phyloP scores from a whole-genome alignment of 2,797 vertebrate species.

The Periophthalmus magnuspinnatus region DNA sequence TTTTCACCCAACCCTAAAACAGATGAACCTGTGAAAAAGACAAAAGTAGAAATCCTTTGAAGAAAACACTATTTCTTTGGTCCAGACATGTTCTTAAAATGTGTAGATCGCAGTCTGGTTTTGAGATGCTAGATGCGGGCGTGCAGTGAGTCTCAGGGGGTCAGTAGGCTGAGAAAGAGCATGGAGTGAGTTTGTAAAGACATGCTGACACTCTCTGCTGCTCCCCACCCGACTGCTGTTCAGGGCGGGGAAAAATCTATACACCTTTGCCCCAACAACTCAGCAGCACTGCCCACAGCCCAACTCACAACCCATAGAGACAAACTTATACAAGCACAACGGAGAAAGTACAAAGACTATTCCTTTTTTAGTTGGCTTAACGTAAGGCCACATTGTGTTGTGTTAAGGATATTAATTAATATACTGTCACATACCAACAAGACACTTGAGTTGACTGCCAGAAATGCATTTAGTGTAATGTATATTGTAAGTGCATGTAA shows the following conservation, averaged over 20 bases:
- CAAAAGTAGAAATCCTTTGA: background rate
- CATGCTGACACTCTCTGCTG: slow-evolving; percentile 17
- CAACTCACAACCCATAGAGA: slow-evolving; percentile 16
- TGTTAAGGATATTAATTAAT: too few species aligned
- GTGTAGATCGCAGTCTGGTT: background rate
- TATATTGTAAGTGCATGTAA: too few species aligned
- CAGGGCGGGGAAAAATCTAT: slow-evolving; percentile 49
- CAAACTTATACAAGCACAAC: slow-evolving; percentile 11
- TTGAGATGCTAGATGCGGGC: slow-evolving; percentile 7
- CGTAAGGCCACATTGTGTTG: background rate
- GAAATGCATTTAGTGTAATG: too few species aligned
- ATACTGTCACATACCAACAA: background rate
- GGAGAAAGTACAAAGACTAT: slow-evolving; percentile 29
- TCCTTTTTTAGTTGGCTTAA: background rate
- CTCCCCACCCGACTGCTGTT: slow-evolving; percentile 25
- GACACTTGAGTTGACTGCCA: background rate
- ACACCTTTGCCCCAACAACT: slow-evolving; percentile 35
- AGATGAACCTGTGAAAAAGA: background rate
- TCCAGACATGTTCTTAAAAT: background rate
- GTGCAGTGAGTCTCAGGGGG: slow-evolving; percentile 10
- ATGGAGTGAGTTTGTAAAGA: slow-evolving; percentile 18
- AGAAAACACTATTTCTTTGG: background rate
- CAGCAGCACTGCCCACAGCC: slow-evolving; percentile 37
- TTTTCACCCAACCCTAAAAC: background rate
- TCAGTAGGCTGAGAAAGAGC: slow-evolving; percentile 28